Evolutionary conservation across 2,888 invertebrate species (phyloP).

Genomic region (Malthinus flaveolus): DNA sequence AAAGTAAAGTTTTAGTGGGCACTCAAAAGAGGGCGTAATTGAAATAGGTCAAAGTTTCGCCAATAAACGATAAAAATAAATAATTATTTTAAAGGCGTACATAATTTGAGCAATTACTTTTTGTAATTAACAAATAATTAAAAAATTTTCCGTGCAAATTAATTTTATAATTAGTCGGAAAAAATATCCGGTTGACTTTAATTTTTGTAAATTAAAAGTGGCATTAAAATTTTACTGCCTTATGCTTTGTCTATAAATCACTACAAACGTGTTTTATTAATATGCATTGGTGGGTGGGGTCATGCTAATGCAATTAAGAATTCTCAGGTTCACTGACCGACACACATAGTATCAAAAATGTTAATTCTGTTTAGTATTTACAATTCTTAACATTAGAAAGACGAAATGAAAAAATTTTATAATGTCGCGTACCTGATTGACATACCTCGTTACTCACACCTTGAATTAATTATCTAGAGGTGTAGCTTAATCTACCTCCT

Average conservation of each 20-base stretch:
- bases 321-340: slow-evolving; percentile 47
- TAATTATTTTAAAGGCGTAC: too few relatives aligned
- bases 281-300: slow-evolving; percentile 55
- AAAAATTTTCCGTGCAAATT: background rate
- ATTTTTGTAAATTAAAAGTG: slow-evolving; percentile 43
- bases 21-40: too few relatives aligned
- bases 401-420: slow-evolving; percentile 29
- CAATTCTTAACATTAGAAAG: slow-evolving; percentile 21
- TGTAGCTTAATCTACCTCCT: slow-evolving; percentile 32
- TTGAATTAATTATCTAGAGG: slow-evolving; percentile 31
- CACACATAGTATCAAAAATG: slow-evolving; percentile 38
- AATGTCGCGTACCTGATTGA: slow-evolving; percentile 35
- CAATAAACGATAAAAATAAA: too few relatives aligned
- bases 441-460: slow-evolving; percentile 31
- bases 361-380: slow-evolving; percentile 28
- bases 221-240: slow-evolving; percentile 47
- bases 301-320: slow-evolving; percentile 54
- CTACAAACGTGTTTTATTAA: slow-evolving; percentile 53
- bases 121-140: too few relatives aligned
- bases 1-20: too few relatives aligned
- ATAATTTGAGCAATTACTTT: too few relatives aligned
- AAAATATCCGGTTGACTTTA: slow-evolving; percentile 31
- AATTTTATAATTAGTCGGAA: background rate
- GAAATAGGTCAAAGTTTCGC: too few relatives aligned
- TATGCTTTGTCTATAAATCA: slow-evolving; percentile 52